Base-by-base conservation (phyloP, 2,797 vertebrate species). In the Mastacembelus armatus region DNA sequence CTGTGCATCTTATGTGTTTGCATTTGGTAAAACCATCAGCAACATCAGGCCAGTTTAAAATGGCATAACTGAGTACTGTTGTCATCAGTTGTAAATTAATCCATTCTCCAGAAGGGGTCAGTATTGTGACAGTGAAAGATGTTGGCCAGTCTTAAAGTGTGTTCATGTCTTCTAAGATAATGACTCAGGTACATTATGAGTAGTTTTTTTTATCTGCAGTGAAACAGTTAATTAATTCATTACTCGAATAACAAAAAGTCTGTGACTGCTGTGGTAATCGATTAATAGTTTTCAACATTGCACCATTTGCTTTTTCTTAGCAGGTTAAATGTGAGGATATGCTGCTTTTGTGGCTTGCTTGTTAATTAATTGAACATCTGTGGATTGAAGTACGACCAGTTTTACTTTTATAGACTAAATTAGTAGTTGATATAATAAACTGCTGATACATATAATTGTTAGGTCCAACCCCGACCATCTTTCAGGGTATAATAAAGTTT, bases 71-170 rank as follows among this genome's bases (percentile, higher is more conserved):
- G 1, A 50, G 3, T 21, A 21, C 6, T 24, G 29, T 42, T 4
- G 10, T 2, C n/a, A 14, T 21, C 12, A 52, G 61, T 35, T 85
- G 87, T 48, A 87, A 39, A 9, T 48, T 5, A 11, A 19, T 7
- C 0, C 39, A 15, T 56, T 38, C 7, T 73, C 90, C 92, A 92
- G 73, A 45, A 76, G 89, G 83, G 85, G 90, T 66, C 92, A 90
- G 89, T 84, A 51, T 77, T 77, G 66, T 47, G 50, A 22, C 63
- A 87, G 26, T 15, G 15, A 38, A 1, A 15, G 5, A 5, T 40
- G 4, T 2, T 7, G 16, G 15, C 1, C 15, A 36, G 36, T 15
- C 12, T 10, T 12, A 33, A 33, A 33, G 12, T 4, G 12, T 38
- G 22, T 33, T 32, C 4, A 9, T 9, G 4, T 30, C 9, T 26